Evolutionary conservation across 2,888 invertebrate species (phyloP).

Genomic region (Folsomia manolachei): DNA sequence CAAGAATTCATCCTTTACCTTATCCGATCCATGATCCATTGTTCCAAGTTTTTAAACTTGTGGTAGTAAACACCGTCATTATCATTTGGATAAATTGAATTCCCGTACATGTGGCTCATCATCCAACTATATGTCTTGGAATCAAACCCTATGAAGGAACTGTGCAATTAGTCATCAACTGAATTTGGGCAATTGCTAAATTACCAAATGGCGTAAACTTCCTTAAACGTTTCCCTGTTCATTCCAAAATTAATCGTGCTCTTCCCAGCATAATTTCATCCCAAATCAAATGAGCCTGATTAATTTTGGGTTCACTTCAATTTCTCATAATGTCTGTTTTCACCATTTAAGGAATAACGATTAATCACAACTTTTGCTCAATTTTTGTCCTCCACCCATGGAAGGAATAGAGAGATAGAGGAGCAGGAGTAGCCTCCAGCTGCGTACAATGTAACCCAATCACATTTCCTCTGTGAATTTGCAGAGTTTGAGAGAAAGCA

Average conservation of each 20-base stretch:
- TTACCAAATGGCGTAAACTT: neutral
- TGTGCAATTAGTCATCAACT: neutral
- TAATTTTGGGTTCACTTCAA: neutral
- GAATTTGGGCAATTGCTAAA: neutral
- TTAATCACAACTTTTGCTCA: neutral
- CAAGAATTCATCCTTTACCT: neutral
- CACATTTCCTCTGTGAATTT: neutral
- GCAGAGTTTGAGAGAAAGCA: neutral
- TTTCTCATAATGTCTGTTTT: constrained; percentile 6
- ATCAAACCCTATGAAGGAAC: no score
- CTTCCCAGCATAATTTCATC: neutral
- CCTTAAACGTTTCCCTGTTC: constrained; percentile 3
- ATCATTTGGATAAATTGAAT: neutral
- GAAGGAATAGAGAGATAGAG: no score
- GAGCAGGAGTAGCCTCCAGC: neutral
- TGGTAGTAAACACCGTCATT: neutral
- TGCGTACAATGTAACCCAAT: neutral
- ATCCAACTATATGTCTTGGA: no score
- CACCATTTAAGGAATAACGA: constrained; percentile 8
- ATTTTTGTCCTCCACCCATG: neutral
- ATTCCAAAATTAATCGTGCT: neutral
- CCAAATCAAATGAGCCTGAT: neutral
- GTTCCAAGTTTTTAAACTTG: neutral
- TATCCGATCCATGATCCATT: no score
- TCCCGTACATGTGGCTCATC: neutral